phyloP scores from a whole-genome alignment of 2,113 vertebrate species.

The Sceloporus undulatus region DNA sequence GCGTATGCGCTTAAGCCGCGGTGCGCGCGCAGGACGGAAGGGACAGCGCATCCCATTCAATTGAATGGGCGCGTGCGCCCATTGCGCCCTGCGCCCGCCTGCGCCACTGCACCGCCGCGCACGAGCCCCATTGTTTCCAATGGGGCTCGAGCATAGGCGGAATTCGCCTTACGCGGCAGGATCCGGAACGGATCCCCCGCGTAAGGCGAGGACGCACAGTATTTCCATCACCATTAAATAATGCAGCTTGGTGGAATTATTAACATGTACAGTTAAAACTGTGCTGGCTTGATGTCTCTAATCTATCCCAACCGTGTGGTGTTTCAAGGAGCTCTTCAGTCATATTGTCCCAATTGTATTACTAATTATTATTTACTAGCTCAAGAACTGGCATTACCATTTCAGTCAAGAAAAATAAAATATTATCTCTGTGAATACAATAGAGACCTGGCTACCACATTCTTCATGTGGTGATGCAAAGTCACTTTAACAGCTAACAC shows the following conservation, averaged over 20 bases:
- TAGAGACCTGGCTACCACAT: conserved; percentile 7
- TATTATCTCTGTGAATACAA: conserved; percentile 42
- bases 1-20: too few species aligned
- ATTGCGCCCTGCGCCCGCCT: too few species aligned
- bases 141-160: too few species aligned
- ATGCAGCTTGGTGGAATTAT: background rate
- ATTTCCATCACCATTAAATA: conserved; percentile 17
- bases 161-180: too few species aligned
- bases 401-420: conserved; percentile 28
- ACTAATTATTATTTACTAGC: background rate
- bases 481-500: background rate
- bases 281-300: background rate
- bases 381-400: background rate
- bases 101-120: too few species aligned
- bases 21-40: too few species aligned
- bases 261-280: background rate
- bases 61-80: too few species aligned
- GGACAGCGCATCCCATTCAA: too few species aligned
- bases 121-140: too few species aligned
- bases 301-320: background rate
- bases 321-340: background rate
- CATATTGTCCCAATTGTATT: accelerated
- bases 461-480: conserved; percentile 44
- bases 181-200: too few species aligned
- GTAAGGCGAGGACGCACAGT: too few species aligned